A percentile compares a stretch with the other conserved stretches of the same genome.
Evolutionary conservation across 2,888 invertebrate species (phyloP).

Genomic region (Rhagonycha fulva): DNA sequence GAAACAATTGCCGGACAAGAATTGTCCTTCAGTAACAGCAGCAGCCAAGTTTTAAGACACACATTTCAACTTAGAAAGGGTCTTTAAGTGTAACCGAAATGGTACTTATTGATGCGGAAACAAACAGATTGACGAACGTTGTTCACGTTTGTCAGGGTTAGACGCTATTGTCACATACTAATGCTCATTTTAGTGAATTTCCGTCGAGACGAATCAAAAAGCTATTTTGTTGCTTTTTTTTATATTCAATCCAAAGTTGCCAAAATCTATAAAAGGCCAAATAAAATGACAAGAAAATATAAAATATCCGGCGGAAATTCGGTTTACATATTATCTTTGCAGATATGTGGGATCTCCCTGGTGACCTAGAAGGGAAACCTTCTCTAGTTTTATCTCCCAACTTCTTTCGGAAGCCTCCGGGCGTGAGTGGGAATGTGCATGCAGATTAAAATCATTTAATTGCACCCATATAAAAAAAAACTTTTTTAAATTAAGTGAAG

Average conservation of each 20-base stretch:
- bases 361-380: conserved; percentile 30
- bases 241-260: conserved; percentile 40
- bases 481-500: conserved; percentile 12
- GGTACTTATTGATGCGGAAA: conserved; percentile 52
- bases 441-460: conserved; percentile 5
- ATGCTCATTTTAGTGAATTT: conserved; percentile 41
- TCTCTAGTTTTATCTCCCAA: conserved; percentile 25
- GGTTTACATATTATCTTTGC: conserved; percentile 43
- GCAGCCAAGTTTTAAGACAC: not conserved
- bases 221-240: conserved; percentile 28
- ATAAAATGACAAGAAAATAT: conserved; percentile 42
- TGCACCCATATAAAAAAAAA: conserved; percentile 7
- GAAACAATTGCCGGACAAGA: not conserved
- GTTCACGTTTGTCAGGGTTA: conserved; percentile 50
- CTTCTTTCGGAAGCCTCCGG: conserved; percentile 14
- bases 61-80: conserved; percentile 15
- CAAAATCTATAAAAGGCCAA: conserved; percentile 37
- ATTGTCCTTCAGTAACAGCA: not conserved
- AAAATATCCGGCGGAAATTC: conserved; percentile 47
- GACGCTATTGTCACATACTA: conserved; percentile 49
- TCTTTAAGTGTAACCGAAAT: conserved; percentile 33
- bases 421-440: not conserved
- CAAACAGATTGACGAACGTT: conserved; percentile 53
- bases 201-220: conserved; percentile 30
- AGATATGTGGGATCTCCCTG: conserved; percentile 33